Percentiles rank a stretch among this genome's conserved stretches.
These are phyloP conservation scores for Drosophila lutescens DNA, from an alignment of 2,888 invertebrate species.

Conservation along the genomic window DNA sequence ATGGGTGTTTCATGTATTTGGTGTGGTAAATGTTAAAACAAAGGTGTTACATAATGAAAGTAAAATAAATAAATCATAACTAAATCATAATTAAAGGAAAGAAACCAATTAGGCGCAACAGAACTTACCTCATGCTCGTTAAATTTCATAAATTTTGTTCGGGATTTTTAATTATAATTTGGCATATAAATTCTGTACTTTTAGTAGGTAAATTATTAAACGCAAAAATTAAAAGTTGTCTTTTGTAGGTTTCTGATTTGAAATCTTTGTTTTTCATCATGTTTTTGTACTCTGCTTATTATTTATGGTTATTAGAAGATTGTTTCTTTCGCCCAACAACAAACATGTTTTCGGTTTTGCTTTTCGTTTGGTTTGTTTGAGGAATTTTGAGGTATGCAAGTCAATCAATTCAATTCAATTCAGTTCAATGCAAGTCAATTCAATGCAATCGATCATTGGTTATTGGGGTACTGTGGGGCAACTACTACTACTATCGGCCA, in stretches of 20 bases:
- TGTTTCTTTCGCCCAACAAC: conserved; percentile 38
- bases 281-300: conserved; percentile 36
- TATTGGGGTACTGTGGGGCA: conserved; percentile 61
- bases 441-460: conserved; percentile 44
- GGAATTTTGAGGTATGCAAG: conserved; percentile 42
- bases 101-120: conserved; percentile 80
- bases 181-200: conserved; percentile 57
- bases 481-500: conserved; percentile 82
- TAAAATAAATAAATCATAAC: conserved; percentile 45
- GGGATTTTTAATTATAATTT: conserved; percentile 56
- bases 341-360: conserved; percentile 32
- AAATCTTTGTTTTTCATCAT: conserved; percentile 37
- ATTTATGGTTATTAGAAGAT: conserved; percentile 20
- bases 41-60: conserved; percentile 51
- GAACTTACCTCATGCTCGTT: conserved; percentile 83
- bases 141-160: conserved; percentile 57
- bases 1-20: conserved; percentile 18
- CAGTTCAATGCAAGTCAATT: conserved; percentile 20
- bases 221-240: conserved; percentile 70
- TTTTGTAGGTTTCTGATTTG: conserved; percentile 47
- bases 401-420: conserved; percentile 36
- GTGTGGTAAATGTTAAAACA: conserved; percentile 36
- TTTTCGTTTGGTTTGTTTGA: conserved; percentile 27
- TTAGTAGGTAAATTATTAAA: conserved; percentile 64
- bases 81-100: conserved; percentile 49